These are phyloP conservation scores for Manis pentadactyla DNA, from an alignment of 2,797 vertebrate species.

Conservation along the genomic window DNA sequence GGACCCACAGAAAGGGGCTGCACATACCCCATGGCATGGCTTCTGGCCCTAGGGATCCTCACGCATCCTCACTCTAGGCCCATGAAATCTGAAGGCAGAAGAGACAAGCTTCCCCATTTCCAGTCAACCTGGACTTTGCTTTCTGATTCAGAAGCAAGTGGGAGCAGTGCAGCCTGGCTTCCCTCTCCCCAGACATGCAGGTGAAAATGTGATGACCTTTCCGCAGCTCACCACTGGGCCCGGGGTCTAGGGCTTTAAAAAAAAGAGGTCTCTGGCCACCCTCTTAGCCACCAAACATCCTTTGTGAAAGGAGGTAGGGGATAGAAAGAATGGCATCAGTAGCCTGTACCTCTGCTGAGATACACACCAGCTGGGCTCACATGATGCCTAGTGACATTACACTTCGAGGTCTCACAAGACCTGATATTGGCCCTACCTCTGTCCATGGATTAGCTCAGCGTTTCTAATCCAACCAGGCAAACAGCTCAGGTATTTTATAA, in stretches of 20 bases:
- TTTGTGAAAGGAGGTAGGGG: neutral
- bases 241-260: neutral
- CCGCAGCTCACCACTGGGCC: neutral
- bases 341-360: neutral
- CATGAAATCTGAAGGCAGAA: neutral
- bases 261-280: neutral
- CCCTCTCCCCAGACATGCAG: neutral
- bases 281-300: neutral
- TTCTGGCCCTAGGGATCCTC: neutral
- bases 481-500: neutral
- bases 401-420: neutral
- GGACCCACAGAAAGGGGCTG: neutral
- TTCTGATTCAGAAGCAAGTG: neutral
- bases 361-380: neutral
- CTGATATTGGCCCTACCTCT: neutral
- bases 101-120: neutral
- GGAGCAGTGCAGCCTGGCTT: neutral
- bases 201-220: neutral
- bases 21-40: fast-evolving
- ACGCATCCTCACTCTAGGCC: fast-evolving
- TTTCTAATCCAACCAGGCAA: neutral
- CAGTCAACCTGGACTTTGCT: neutral
- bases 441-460: neutral
- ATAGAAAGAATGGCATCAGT: neutral
- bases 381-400: neutral